phyloP scores from a whole-genome alignment of 2,888 invertebrate genomes.

The Agonopterix arenella region DNA sequence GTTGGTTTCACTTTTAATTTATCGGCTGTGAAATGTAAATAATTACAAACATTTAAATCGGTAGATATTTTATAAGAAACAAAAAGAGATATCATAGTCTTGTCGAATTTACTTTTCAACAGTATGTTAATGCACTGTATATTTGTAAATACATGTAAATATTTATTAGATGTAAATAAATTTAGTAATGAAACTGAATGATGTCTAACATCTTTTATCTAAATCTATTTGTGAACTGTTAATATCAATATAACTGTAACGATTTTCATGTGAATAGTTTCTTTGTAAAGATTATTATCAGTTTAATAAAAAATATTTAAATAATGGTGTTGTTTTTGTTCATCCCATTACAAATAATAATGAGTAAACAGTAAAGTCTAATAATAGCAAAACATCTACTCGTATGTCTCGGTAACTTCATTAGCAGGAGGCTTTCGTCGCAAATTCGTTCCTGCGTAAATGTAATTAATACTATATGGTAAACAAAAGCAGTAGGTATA shows the following conservation, averaged over 20 bases:
- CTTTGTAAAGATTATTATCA: slow-evolving; percentile 65
- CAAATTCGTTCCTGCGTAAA: no score
- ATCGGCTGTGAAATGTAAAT: slow-evolving; percentile 38
- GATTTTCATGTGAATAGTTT: slow-evolving; percentile 68
- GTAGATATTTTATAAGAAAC: not conserved
- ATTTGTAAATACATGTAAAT: slow-evolving; percentile 39
- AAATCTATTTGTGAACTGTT: slow-evolving; percentile 61
- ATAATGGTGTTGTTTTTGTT: no score
- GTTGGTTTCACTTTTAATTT: slow-evolving; percentile 22
- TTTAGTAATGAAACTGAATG: slow-evolving; percentile 23
- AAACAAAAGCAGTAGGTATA: no score
- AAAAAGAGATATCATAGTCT: slow-evolving; percentile 20
- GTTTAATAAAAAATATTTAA: slow-evolving; percentile 53
- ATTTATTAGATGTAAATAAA: slow-evolving; percentile 30
- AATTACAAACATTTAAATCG: not conserved
- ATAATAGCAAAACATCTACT: no score
- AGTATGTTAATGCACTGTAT: not conserved
- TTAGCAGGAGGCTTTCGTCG: no score
- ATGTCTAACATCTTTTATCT: slow-evolving; percentile 68
- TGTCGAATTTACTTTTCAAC: slow-evolving; percentile 36
- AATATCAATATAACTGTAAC: slow-evolving; percentile 62
- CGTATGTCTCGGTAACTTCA: no score
- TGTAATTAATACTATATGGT: no score
- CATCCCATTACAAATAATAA: no score
- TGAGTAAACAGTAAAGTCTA: no score